Evolutionary conservation across 2,888 invertebrate genomes (phyloP), one percentile per base, ranked within the genome.

Genomic region (Phyto melanocephala): DNA sequence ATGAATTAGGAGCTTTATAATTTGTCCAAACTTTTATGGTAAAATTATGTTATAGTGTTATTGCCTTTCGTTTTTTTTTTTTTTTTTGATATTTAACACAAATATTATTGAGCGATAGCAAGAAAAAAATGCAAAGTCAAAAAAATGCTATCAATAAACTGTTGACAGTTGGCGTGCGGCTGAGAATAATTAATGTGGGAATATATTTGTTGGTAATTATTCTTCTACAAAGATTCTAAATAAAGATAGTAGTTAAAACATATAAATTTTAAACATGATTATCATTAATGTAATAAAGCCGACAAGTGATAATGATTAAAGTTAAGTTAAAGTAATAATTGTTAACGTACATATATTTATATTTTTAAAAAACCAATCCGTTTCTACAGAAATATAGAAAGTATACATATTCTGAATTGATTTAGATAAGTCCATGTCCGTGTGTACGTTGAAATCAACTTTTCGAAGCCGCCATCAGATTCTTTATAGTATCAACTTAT

Each of bases 161-260:
- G 11, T 62, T 67, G 65, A 72, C 72, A 60, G 35, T 11, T 56
- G 67, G 52, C 72, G 63, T 65, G 54, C 45, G 67, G 52, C 17
- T 60, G 6, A 8, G 35, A 45, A 45, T 79, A 52, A 74, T 67
- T 60, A 52, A 67, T 72, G 33, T 72, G 79, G 22, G 50, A 67
- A 52, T 62, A 35, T 28, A 58, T 40, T 28, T 28, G 3, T 15
- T 8, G n/a, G 37, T 60, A 11, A 11, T 45, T 40, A 20, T 47
- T 67, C 62, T 52, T 15, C 24, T 42, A 2, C 45, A 11, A 28
- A 24, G 28, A 45, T 45, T 45, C 7, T 45, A 15, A 28, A 63
- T 63, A 13, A 33, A 33, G 17, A 13, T 37, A 22, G 20, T 50
- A 15, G 50, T 52, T 52, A 52, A 52, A 13, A 42, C n/a, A 42